Evolutionary conservation across 37 sponge, comb jelly and placozoan genomes (phyloP), one percentile per base, ranked within the genome.

Genomic region (Hexactinellida sp.): DNA sequence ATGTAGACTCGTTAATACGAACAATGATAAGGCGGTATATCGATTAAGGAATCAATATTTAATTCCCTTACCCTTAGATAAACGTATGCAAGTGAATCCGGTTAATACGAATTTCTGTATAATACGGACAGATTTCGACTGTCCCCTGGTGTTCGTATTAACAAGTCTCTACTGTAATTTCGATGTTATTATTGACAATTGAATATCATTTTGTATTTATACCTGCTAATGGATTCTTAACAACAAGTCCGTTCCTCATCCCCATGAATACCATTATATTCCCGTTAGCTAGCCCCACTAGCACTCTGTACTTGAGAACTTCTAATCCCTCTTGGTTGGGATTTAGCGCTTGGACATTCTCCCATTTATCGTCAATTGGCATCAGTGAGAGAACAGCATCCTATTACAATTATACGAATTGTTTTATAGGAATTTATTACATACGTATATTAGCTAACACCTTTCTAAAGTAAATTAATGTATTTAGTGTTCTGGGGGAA

Each of bases 281-380:
- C 0, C 94, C 94, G 54, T 94, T 94, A 21, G 94, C 94, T 47
- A 94, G 37, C 7, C 94, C 94, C 9, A 90, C 90, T 24, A 94
- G 83, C 28, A 89, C 94, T 0, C 91, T 37, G 38, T 91, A 90
- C 51, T 84, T 38, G 35, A 88, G 86, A 36, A 39, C 54, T 16
- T 86, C 87, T 32, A 84, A 30, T n/a, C 38, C 36, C 21, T 82
- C 88, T 28, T 63, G 76, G 7, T 84, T 85, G 0, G 52, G 34
- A 28, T 71, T 36, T 28, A 54, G 34, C 23, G 63, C 82, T 63
- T 63, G 3, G 25, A 63, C 30, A n/a, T 28, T n/a, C 30, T 25
- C 76, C 76, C 76, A 63, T 25, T 37, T 24, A 0, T 87, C 82
- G 38, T 94, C 91, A 39, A 91, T 25, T 13, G 92, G 90, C 71